A percentile compares a stretch with the other conserved stretches of the same genome.
Conservation (phyloP, 2,888 invertebrate species). For the Embidobia sp. region DNA sequence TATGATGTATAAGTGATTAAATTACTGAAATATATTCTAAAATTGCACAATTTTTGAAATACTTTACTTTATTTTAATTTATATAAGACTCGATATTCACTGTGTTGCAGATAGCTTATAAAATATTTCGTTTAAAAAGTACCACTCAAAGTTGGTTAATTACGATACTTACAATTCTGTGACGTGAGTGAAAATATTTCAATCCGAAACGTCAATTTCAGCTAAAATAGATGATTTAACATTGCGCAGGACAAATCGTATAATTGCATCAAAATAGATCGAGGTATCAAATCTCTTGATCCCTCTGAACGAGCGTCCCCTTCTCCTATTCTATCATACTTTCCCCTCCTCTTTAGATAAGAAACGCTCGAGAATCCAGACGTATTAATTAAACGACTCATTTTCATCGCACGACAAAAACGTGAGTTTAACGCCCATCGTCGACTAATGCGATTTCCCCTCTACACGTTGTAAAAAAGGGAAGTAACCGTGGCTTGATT, state of each 20-base stretch:
- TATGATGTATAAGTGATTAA: conserved; percentile 32
- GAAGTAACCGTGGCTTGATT: conserved; percentile 55
- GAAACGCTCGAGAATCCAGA: conserved; percentile 75
- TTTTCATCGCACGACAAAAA: conserved; percentile 80
- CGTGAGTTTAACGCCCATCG: conserved; percentile 80
- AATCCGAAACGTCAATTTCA: conserved; percentile 4
- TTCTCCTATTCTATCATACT: conserved; percentile 53
- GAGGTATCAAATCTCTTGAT: conserved; percentile 61
- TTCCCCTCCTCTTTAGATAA: conserved; percentile 66
- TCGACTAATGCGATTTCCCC: conserved; percentile 71
- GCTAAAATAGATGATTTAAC: conserved; percentile 35
- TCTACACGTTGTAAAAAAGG: conserved; percentile 48
- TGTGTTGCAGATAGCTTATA: no score
- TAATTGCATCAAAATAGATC: conserved; percentile 59
- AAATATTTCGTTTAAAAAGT: no score
- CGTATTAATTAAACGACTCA: conserved; percentile 82
- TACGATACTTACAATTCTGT: no score
- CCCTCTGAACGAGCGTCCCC: conserved; percentile 39
- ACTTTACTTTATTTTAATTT: not conserved
- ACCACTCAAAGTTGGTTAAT: no score
- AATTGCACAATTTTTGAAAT: conserved; percentile 10
- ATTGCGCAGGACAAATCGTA: conserved; percentile 45
- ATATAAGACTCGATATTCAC: no score
- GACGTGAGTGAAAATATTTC: no score
- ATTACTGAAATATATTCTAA: conserved; percentile 19